Evolutionary conservation across 2,888 invertebrate genomes (phyloP), one percentile per base, ranked within the genome.

Genomic region (Eupithecia pulchellata): DNA sequence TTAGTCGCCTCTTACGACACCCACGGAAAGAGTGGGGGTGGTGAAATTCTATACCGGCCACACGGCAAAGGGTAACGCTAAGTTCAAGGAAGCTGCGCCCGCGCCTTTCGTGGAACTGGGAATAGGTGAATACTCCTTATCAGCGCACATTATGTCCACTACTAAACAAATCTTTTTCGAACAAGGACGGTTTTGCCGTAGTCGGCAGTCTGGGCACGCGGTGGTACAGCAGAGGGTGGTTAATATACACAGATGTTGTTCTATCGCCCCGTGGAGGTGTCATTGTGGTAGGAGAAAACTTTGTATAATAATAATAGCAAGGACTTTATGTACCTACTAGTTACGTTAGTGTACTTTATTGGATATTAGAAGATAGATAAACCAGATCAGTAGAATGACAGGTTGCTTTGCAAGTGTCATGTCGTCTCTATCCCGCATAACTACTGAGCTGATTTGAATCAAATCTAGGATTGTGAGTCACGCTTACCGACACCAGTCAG

Each of bases 401-500:
- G 2, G 29, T 57, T 29, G 14, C 57, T 57, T 55, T 29, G 29
- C 17, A 57, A 57, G 27, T 57, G 57, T 57, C 29, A 29, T 29
- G 29, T 57, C 57, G 17, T 4, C 2, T 55, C 17, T 39, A 70
- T 62, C 70, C 64, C 69, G 65, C 42, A 57, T 60, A 68, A 69
- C 58, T 66, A 74, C 69, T 67, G 71, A 68, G 27, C 30, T 66
- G 67, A 73, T 66, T 64, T 62, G 70, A 70, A 71, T 66, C 57
- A 72, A 69, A 76, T 72, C 68, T 76, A 78, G 75, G 73, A 75
- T 71, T 65, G 39, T 78, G 78, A 78, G 62, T 78, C 78, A 77
- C 69, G 67, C 66, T 64, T 13, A 4, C 73, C 71, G 71, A 60
- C 63, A 47, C 75, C 69, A 74, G 75, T 75, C 73, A 57, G 76